These are phyloP conservation scores for Zaprionus kolodkinae DNA, from an alignment of 1,140 invertebrate genomes.

Conservation along the genomic window DNA sequence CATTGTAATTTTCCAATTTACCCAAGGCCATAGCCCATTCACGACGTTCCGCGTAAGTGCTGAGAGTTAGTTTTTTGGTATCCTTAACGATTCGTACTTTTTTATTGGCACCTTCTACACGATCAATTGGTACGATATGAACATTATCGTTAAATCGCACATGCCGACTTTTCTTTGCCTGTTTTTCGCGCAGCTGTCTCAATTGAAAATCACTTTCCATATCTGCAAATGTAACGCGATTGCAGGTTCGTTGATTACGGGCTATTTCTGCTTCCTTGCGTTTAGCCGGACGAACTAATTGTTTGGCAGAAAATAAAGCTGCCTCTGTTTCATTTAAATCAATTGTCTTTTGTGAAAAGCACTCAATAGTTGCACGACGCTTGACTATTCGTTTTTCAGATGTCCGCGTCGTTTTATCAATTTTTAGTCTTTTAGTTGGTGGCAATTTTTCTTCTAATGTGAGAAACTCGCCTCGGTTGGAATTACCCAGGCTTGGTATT, in stretches of 20 bases:
- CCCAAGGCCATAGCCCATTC: slow-evolving; percentile 26
- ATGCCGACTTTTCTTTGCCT: slow-evolving; percentile 20
- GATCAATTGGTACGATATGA: slow-evolving; percentile 38
- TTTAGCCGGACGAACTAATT: slow-evolving; percentile 25
- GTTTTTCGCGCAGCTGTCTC: not conserved
- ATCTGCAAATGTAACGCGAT: slow-evolving; percentile 68
- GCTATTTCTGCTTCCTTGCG: slow-evolving; percentile 49
- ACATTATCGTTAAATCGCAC: slow-evolving; percentile 45
- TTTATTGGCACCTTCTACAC: slow-evolving; percentile 3
- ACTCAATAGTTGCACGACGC: slow-evolving; percentile 38
- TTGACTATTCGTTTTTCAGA: slow-evolving; percentile 5
- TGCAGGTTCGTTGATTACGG: slow-evolving; percentile 63
- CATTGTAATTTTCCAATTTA: slow-evolving; percentile 44
- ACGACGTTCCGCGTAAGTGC: slow-evolving; percentile 49
- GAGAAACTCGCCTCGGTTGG: slow-evolving; percentile 71
- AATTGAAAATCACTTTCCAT: slow-evolving; percentile 57
- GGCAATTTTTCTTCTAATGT: slow-evolving; percentile 36
- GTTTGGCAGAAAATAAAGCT: not conserved
- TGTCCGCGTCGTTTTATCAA: not conserved
- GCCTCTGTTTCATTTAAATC: slow-evolving; percentile 27
- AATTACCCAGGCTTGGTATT: slow-evolving; percentile 40
- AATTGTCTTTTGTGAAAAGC: slow-evolving; percentile 42
- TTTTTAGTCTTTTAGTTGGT: slow-evolving; percentile 39
- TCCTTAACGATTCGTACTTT: slow-evolving; percentile 42
- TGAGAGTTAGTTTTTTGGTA: slow-evolving; percentile 39